Percentiles rank a stretch among this genome's conserved stretches.
Conservation (phyloP, 64 coral and sea anemone genomes). For the Stylophora pistillata region DNA sequence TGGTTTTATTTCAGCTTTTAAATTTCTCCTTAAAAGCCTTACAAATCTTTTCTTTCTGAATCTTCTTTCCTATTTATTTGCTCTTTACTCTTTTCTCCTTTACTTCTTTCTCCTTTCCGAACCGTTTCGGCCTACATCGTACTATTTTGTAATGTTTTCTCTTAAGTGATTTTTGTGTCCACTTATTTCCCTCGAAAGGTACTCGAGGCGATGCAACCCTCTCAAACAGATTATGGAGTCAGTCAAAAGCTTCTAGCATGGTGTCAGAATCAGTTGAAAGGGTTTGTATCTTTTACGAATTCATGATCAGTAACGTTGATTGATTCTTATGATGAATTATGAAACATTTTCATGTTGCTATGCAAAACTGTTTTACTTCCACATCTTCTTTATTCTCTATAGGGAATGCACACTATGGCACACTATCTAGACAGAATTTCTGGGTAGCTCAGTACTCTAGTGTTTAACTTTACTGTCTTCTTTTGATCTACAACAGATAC, state of each 20-base stretch:
- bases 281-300: neutral
- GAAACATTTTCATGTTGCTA: too few relatives aligned
- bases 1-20: too few relatives aligned
- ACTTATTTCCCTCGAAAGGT: neutral
- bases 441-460: too few relatives aligned
- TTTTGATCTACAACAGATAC: neutral
- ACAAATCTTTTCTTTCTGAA: too few relatives aligned
- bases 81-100: neutral
- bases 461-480: neutral
- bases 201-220: neutral
- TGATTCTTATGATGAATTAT: neutral
- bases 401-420: too few relatives aligned
- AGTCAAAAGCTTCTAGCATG: slow-evolving; percentile 9
- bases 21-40: too few relatives aligned
- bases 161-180: neutral
- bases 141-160: neutral
- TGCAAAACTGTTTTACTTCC: too few relatives aligned
- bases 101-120: neutral
- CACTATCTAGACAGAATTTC: too few relatives aligned
- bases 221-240: neutral
- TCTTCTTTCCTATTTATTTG: too few relatives aligned
- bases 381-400: too few relatives aligned
- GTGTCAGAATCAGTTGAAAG: slow-evolving; percentile 20
- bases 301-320: neutral
- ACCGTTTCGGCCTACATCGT: neutral